These are phyloP conservation scores for Hyposoter dolosus DNA, from an alignment of 2,888 invertebrate genomes.

Conservation along the genomic window DNA sequence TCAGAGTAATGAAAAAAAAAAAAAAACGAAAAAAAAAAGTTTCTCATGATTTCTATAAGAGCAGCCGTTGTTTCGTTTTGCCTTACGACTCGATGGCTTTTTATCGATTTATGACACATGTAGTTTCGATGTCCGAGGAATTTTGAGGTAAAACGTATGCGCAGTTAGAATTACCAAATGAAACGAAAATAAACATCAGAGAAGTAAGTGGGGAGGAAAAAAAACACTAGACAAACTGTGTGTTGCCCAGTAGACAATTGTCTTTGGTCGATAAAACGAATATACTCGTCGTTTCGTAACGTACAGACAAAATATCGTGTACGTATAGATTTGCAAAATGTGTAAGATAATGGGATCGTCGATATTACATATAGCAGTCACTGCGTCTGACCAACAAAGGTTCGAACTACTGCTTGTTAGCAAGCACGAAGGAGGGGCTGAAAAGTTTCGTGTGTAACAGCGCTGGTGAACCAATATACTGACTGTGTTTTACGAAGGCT, in stretches of 20 bases:
- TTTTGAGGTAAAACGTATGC: slow-evolving; percentile 13
- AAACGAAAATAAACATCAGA: not conserved
- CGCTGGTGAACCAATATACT: slow-evolving; percentile 12
- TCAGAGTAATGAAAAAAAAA: not conserved
- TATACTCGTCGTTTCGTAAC: slow-evolving; percentile 18
- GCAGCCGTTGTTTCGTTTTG: not conserved
- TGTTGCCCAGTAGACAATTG: slow-evolving; percentile 20
- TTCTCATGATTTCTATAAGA: not conserved
- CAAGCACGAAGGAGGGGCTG: slow-evolving; percentile 4
- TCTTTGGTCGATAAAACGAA: slow-evolving; percentile 34
- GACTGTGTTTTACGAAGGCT: not conserved
- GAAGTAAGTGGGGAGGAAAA: not conserved
- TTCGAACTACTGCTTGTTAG: slow-evolving; percentile 42
- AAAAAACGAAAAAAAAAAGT: not conserved
- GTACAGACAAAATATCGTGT: not conserved
- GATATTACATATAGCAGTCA: slow-evolving; percentile 25
- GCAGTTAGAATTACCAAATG: not conserved
- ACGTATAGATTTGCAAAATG: slow-evolving; percentile 5
- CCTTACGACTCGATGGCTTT: not conserved
- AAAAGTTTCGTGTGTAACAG: not conserved
- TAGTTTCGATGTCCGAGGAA: slow-evolving; percentile 8
- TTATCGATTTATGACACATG: slow-evolving; percentile 19
- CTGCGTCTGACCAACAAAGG: slow-evolving; percentile 42
- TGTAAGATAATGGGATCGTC: slow-evolving; percentile 31
- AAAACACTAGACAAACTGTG: slow-evolving; percentile 7